Conservation (phyloP, 2,113 vertebrate genomes). For the Cervus canadensis region DNA sequence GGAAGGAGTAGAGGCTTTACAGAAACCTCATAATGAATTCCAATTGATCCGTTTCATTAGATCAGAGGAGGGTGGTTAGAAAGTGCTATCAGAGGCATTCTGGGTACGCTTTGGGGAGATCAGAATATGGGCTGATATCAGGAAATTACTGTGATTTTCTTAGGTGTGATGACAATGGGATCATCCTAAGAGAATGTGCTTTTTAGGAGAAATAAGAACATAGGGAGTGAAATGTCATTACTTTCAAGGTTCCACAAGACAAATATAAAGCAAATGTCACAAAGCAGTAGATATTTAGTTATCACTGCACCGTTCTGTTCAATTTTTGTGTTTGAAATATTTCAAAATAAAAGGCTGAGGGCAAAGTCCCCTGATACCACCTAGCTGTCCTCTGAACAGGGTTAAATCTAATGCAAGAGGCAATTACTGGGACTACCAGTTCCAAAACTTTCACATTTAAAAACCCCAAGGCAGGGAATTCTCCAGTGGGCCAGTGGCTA, state of each 20-base stretch:
- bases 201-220: background rate
- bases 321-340: background rate
- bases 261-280: background rate
- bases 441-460: background rate
- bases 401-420: background rate
- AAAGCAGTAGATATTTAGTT: background rate
- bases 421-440: background rate
- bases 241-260: background rate
- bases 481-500: background rate
- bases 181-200: background rate
- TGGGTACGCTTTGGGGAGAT: background rate
- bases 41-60: background rate
- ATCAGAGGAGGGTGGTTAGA: background rate
- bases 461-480: background rate
- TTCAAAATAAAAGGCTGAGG: background rate
- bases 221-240: background rate
- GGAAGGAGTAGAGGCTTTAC: background rate
- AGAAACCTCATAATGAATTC: background rate
- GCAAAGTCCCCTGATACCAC: background rate
- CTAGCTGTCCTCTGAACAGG: background rate
- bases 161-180: background rate
- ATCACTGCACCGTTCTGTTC: background rate
- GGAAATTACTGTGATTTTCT: background rate
- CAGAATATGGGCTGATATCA: background rate
- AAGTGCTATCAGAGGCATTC: background rate